phyloP scores from a whole-genome alignment of 2,797 vertebrate species.

The Microcaecilia unicolor region DNA sequence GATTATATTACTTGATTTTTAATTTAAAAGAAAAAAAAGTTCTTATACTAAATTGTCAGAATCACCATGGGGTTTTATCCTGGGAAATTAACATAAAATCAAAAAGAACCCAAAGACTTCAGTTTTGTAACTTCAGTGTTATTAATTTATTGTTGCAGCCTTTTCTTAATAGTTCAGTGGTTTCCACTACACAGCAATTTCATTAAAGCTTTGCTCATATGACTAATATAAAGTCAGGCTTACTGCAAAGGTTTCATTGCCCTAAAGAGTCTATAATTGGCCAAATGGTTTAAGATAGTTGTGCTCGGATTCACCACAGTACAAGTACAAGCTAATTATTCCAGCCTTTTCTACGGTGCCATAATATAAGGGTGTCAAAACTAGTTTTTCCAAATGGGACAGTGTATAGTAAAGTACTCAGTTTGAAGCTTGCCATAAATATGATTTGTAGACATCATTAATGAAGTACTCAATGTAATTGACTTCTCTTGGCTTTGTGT shows the following conservation, averaged over 20 bases:
- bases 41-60: constrained; percentile 34
- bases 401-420: constrained; percentile 33
- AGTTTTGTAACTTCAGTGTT: constrained; percentile 30
- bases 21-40: constrained; percentile 45
- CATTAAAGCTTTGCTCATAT: constrained; percentile 43
- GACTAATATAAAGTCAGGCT: constrained; percentile 37
- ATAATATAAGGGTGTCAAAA: constrained; percentile 45
- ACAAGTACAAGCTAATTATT: constrained; percentile 63
- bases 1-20: constrained; percentile 38
- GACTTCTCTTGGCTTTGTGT: constrained; percentile 56
- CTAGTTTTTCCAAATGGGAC: constrained; percentile 43
- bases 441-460: constrained; percentile 62
- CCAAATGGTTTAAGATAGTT: constrained; percentile 44
- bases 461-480: constrained; percentile 59
- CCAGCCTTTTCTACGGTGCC: constrained; percentile 33
- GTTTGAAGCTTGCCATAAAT: constrained; percentile 45
- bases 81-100: constrained; percentile 49
- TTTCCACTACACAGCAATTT: constrained; percentile 41
- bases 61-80: constrained; percentile 31
- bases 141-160: constrained; percentile 48
- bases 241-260: constrained; percentile 40
- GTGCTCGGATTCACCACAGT: constrained; percentile 50
- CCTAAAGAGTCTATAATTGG: constrained; percentile 51
- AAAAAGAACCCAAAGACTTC: constrained; percentile 40
- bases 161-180: constrained; percentile 43